A percentile compares a stretch with the other conserved stretches of the same genome.
phyloP scores from a whole-genome alignment of 2,888 invertebrate species.

The Erynnis tages region DNA sequence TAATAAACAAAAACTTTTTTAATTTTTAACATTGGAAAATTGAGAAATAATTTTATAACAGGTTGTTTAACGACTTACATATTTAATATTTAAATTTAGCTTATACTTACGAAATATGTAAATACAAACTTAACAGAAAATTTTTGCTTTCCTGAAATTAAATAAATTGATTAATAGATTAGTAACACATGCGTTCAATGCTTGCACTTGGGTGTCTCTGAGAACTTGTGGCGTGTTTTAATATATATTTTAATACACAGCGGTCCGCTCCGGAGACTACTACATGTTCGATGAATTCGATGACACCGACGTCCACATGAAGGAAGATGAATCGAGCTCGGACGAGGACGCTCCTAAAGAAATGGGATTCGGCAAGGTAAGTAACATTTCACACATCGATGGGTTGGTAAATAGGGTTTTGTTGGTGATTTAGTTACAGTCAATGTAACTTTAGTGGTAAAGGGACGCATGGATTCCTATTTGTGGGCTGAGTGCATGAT shows the following conservation, averaged over 20 bases:
- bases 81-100: too few relatives aligned
- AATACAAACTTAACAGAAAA: too few relatives aligned
- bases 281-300: conserved; percentile 99
- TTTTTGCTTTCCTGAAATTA: too few relatives aligned
- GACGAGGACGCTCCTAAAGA: conserved; percentile 76
- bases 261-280: conserved; percentile 98
- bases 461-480: conserved; percentile 14
- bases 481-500: conserved; percentile 16
- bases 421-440: neutral
- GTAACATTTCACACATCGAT: conserved; percentile 3
- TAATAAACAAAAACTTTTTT: too few relatives aligned
- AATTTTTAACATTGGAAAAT: too few relatives aligned
- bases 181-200: neutral
- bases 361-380: conserved; percentile 81
- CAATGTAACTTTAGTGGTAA: neutral
- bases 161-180: neutral
- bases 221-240: conserved; percentile 6
- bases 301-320: conserved; percentile 87
- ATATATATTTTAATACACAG: conserved; percentile 76
- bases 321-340: conserved; percentile 82
- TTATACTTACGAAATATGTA: too few relatives aligned
- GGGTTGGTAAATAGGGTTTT: neutral
- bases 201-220: neutral
- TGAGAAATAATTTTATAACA: too few relatives aligned
- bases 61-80: too few relatives aligned